Conservation (phyloP, 2,113 vertebrate genomes). For the Melanotaenia duboulayi region DNA sequence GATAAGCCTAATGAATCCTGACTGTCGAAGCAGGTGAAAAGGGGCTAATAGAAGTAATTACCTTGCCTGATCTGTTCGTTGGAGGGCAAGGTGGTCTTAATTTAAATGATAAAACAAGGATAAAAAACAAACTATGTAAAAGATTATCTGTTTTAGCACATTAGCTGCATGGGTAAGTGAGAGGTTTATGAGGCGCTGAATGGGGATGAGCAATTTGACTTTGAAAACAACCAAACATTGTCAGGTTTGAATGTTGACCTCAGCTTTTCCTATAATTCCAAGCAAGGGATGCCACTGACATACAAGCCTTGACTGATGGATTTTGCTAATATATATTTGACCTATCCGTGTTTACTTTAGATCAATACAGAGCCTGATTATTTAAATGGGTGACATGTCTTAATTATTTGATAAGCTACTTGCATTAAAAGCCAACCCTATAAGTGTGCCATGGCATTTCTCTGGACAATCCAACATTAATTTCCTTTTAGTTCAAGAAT, state of each 20-base stretch:
- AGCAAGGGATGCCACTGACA: neutral
- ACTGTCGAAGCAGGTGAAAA: conserved; percentile 44
- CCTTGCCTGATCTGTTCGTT: conserved; percentile 35
- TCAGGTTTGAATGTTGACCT: neutral
- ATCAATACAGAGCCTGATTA: no score
- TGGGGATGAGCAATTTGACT: conserved; percentile 10
- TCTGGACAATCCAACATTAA: conserved; percentile 1
- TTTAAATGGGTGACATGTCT: conserved; percentile 14
- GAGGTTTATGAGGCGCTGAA: conserved; percentile 1
- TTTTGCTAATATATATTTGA: conserved; percentile 3
- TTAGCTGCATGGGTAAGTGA: conserved; percentile 10
- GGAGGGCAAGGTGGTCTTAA: conserved; percentile 27
- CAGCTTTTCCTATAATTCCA: neutral
- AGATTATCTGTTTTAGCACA: conserved; percentile 11
- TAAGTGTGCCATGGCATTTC: neutral
- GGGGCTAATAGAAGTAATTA: conserved; percentile 63
- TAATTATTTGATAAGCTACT: conserved; percentile 31
- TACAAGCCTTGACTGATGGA: neutral
- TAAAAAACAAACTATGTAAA: conserved; percentile 28
- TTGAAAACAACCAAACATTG: conserved; percentile 16
- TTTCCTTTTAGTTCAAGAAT: neutral
- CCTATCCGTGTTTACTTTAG: neutral
- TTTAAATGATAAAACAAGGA: conserved; percentile 27
- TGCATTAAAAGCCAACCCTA: neutral
- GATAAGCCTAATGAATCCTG: conserved; percentile 67